Evolutionary conservation across 2,797 vertebrate genomes (phyloP), one percentile per base, ranked within the genome.

Genomic region (Melanotaenia trifasciata): DNA sequence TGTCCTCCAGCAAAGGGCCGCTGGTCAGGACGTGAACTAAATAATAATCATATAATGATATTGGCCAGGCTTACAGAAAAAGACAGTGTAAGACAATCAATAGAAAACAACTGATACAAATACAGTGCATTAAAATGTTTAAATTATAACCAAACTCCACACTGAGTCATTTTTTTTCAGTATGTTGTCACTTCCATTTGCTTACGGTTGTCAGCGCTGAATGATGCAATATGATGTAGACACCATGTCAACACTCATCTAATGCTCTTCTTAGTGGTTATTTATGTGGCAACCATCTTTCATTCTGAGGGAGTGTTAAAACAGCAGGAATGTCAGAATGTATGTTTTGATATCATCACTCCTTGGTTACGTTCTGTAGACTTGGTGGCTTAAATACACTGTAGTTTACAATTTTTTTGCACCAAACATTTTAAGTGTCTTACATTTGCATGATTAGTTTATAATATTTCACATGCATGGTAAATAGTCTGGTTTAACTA

Each of bases 171-270:
- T 83, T 32, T 0, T 36, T 57, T 58, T 67, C 40, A 56, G 45
- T 9, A 30, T 45, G 47, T 33, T 61, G 24, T 70, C 57, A 35
- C 66, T 13, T 28, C 35, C 50, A 66, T 50, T 53, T 59, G 76
- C 59, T 18, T 51, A 12, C 10, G 54, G 20, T 38, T 16, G 65
- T 14, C 14, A 12, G 32, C 43, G 18, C 58, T 57, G 30, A 58
- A 33, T 61, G 14, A 13, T 22, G 12, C 28, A 8, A 50, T 26
- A 28, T 38, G 57, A 70, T 26, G 28, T 28, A 28, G 28, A 28
- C 6, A 1, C 32, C 32, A 32, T 32, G 53, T 3, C 26, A 18
- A 18, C 36, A 3, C 16, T 33, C 16, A 28, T 58, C 59, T 30
- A 14, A 71, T 32, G 13, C 47, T 50, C n/a, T 57, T 68, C 24